Conservation (phyloP, 92 coral and sea anemone genomes). For the Porites rus region DNA sequence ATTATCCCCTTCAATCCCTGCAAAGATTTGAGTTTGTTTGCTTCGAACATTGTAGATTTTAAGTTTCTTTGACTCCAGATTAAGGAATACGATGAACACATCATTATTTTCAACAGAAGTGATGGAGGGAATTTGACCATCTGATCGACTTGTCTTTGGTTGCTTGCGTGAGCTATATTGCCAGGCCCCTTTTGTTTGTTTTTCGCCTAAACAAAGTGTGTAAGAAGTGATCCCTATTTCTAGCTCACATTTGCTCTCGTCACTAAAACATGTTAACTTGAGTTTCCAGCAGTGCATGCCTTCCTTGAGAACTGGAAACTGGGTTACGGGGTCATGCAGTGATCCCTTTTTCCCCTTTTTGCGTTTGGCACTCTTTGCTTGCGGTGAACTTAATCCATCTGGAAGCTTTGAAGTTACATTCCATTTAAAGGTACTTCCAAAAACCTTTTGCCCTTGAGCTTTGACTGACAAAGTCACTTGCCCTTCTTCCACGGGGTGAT, state of each 20-base stretch:
- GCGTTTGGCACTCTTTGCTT: background rate
- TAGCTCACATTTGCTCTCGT: background rate
- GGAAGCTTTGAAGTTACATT: conserved; percentile 14
- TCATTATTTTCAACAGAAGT: conserved; percentile 7
- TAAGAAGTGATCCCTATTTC: background rate
- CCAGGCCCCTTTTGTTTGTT: background rate
- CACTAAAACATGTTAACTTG: background rate
- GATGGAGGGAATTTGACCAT: background rate
- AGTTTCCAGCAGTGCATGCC: conserved; percentile 25
- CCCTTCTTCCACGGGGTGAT: conserved; percentile 37
- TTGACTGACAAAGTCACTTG: conserved; percentile 32
- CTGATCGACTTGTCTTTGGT: background rate
- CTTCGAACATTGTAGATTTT: conserved; percentile 17
- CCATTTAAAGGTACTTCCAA: conserved; percentile 69
- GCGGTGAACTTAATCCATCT: background rate
- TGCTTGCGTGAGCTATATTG: background rate
- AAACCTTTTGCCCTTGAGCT: conserved; percentile 38
- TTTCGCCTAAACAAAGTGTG: background rate
- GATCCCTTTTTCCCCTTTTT: background rate
- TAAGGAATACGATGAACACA: conserved; percentile 24
- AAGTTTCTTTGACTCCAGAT: conserved; percentile 5
- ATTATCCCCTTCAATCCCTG: conserved; percentile 7
- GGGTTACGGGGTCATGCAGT: background rate
- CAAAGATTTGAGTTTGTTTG: conserved; percentile 14
- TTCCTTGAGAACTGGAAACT: background rate